Conservation (phyloP, 2,113 vertebrate genomes). For the Macrotus californicus region DNA sequence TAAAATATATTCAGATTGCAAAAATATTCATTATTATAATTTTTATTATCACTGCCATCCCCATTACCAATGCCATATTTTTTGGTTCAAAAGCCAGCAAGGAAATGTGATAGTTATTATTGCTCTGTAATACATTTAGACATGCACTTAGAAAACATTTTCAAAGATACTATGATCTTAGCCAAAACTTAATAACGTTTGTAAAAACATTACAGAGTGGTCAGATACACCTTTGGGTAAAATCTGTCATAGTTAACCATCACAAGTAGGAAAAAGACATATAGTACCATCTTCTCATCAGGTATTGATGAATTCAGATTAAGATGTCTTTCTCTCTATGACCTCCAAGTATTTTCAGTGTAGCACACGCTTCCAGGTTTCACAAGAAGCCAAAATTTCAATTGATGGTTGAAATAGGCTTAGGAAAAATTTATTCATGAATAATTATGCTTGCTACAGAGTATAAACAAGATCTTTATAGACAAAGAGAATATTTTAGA, state of each 20-base stretch:
- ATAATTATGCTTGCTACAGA: neutral
- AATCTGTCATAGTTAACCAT: neutral
- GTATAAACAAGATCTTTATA: neutral
- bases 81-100: neutral
- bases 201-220: neutral
- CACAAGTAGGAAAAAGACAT: neutral
- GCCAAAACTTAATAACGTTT: neutral
- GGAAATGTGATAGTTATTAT: neutral
- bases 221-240: neutral
- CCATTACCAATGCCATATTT: neutral
- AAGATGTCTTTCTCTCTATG: neutral
- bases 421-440: constrained; percentile 18
- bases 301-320: neutral
- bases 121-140: neutral
- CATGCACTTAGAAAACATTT: neutral
- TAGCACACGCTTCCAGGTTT: neutral
- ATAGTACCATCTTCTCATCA: neutral
- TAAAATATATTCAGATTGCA: neutral
- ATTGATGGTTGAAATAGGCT: neutral
- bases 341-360: neutral
- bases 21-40: neutral
- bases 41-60: neutral
- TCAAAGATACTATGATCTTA: neutral
- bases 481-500: neutral
- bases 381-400: neutral